These are phyloP conservation scores for Oreochromis grahami DNA, from an alignment of 2,797 vertebrate species.

Conservation along the genomic window DNA sequence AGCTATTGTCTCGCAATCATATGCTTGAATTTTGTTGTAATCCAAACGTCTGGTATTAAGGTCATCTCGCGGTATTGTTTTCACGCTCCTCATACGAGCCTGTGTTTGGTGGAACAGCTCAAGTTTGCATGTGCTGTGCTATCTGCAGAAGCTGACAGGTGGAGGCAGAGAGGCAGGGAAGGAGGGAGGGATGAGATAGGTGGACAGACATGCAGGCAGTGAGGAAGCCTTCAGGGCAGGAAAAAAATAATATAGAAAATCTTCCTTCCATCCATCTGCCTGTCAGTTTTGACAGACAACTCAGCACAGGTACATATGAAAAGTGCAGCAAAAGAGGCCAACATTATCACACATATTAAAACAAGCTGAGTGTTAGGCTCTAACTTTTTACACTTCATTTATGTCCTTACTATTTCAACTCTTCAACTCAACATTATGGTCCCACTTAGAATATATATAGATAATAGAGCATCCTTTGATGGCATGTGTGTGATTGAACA, in stretches of 20 bases:
- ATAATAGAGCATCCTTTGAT: background rate
- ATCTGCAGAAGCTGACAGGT: background rate
- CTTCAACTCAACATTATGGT: background rate
- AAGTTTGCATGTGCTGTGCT: background rate
- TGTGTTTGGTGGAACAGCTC: background rate
- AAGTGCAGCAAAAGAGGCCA: background rate
- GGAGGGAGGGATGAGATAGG: background rate
- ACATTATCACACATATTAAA: background rate
- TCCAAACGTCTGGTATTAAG: background rate
- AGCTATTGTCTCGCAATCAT: background rate
- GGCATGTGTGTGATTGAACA: background rate
- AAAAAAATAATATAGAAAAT: slow-evolving; percentile 23
- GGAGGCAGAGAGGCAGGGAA: background rate
- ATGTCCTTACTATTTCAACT: background rate
- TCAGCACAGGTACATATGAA: background rate
- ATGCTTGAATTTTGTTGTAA: background rate
- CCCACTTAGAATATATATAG: background rate
- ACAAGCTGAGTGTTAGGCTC: background rate
- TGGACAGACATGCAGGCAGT: background rate
- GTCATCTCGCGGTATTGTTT: background rate
- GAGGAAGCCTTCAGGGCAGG: background rate
- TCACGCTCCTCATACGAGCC: background rate
- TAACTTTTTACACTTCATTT: background rate
- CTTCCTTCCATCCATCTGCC: slow-evolving; percentile 21
- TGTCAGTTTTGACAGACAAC: slow-evolving; percentile 27